Conservation (phyloP, 1,140 invertebrate genomes). For the Magallana angulata region DNA sequence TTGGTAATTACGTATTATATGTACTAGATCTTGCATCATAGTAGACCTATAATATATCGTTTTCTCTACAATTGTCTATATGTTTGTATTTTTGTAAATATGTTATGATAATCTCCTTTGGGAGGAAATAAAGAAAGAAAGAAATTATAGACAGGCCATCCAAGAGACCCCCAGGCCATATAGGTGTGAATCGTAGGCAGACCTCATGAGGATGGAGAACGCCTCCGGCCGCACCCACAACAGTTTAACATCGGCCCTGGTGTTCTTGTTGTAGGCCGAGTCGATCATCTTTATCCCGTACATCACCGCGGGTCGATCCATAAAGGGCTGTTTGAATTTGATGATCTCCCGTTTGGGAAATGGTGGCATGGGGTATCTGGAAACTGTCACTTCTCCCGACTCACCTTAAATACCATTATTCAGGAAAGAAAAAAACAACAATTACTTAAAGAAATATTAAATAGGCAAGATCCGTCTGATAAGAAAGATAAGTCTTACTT, state of each 20-base stretch:
- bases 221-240: neutral
- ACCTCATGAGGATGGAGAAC: neutral
- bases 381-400: neutral
- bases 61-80: too few species aligned
- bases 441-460: too few species aligned
- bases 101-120: too few species aligned
- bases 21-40: too few species aligned
- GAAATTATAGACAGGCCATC: constrained; percentile 8
- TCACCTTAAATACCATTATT: neutral
- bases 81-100: too few species aligned
- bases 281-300: neutral
- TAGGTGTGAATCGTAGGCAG: neutral
- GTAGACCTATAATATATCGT: too few species aligned
- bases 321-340: neutral
- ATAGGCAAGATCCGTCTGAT: too few species aligned
- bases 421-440: too few species aligned
- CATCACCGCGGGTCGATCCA: neutral
- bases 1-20: too few species aligned
- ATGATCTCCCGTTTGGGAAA: neutral
- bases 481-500: too few species aligned
- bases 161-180: neutral
- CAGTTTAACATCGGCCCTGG: neutral
- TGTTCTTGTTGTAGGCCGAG: neutral
- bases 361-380: neutral
- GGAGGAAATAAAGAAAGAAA: too few species aligned